These are phyloP conservation scores for Allacma fusca DNA, from an alignment of 2,888 invertebrate genomes.

Conservation along the genomic window DNA sequence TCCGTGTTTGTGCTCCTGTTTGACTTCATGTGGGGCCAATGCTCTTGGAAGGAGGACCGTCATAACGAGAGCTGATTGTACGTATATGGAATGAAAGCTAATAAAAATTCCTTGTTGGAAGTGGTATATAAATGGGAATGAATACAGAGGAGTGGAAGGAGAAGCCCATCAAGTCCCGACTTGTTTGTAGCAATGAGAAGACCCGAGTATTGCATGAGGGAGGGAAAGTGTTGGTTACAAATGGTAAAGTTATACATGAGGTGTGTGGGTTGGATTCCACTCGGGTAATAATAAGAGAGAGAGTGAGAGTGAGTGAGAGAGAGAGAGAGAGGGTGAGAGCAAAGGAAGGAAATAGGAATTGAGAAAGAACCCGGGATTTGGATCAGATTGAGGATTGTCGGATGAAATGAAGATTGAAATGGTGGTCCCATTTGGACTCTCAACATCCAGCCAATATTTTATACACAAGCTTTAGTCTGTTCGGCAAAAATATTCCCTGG, in stretches of 20 bases:
- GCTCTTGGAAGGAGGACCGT: too few relatives aligned
- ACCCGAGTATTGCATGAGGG: background rate
- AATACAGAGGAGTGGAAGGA: background rate
- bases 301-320: background rate
- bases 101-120: background rate
- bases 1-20: too few relatives aligned
- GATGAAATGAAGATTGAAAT: slow-evolving; percentile 43
- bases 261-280: background rate
- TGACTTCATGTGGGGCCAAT: too few relatives aligned
- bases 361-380: slow-evolving; percentile 15
- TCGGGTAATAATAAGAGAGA: background rate
- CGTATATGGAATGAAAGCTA: too few relatives aligned
- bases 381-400: slow-evolving; percentile 36
- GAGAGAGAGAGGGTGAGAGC: background rate
- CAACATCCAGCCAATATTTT: slow-evolving; percentile 33
- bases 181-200: background rate
- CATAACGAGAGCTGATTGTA: too few relatives aligned
- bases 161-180: background rate
- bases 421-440: slow-evolving; percentile 35
- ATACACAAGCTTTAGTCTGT: slow-evolving; percentile 23
- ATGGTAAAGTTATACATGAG: slow-evolving; percentile 12
- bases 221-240: slow-evolving; percentile 6
- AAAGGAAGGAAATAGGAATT: background rate
- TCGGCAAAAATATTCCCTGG: slow-evolving; percentile 26
- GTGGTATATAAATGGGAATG: background rate